Conservation (phyloP, 1,140 invertebrate genomes). For the Charaxes varanes region DNA sequence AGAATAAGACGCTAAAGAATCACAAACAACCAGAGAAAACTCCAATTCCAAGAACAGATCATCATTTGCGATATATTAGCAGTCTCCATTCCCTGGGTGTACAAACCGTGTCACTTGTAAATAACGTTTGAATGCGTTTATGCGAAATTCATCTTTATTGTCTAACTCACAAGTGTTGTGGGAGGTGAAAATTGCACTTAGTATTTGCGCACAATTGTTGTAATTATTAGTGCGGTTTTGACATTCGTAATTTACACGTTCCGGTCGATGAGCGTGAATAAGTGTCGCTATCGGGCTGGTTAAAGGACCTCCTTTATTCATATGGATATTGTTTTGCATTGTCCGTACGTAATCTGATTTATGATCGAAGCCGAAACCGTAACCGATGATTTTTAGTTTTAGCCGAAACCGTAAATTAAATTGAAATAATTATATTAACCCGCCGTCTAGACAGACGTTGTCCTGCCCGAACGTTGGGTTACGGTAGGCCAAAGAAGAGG, state of each 20-base stretch:
- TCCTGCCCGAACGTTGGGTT: no score
- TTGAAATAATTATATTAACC: no score
- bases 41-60: slow-evolving; percentile 39
- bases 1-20: slow-evolving; percentile 23
- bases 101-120: slow-evolving; percentile 24
- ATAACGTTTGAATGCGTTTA: slow-evolving; percentile 8
- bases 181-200: not conserved
- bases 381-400: no score
- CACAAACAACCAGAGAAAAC: slow-evolving; percentile 32
- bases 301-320: slow-evolving; percentile 32
- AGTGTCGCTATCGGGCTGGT: slow-evolving; percentile 31
- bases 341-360: no score
- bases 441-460: no score
- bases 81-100: slow-evolving; percentile 35
- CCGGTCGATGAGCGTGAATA: slow-evolving; percentile 35
- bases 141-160: slow-evolving; percentile 15
- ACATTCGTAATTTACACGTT: slow-evolving; percentile 41
- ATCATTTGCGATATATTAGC: slow-evolving; percentile 45
- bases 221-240: slow-evolving; percentile 45
- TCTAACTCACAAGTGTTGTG: slow-evolving; percentile 4
- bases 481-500: no score
- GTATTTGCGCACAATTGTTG: slow-evolving; percentile 28
- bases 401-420: no score
- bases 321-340: slow-evolving; percentile 35
- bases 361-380: no score